Percentiles rank a stretch among this genome's conserved stretches.
phyloP scores from a whole-genome alignment of 2,888 invertebrate genomes.

The Xestoiulus laeticollis region DNA sequence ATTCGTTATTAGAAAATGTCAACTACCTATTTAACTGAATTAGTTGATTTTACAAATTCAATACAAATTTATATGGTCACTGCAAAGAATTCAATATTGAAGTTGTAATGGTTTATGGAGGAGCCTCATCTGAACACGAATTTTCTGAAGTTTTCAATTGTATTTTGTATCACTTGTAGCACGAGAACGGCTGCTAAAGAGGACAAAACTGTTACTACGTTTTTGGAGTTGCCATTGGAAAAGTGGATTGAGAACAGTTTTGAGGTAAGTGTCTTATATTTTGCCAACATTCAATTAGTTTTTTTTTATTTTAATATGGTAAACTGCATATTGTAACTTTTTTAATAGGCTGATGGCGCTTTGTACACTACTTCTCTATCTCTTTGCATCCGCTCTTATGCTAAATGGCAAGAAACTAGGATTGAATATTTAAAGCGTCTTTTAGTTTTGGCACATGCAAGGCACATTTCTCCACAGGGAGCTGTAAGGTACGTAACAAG shows the following conservation, averaged over 20 bases:
- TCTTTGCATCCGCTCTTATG: constrained; percentile 79
- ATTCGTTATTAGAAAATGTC: too few relatives aligned
- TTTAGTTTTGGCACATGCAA: constrained; percentile 79
- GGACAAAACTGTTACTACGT: constrained; percentile 77
- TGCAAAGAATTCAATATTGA: too few relatives aligned
- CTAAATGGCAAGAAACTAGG: constrained; percentile 78
- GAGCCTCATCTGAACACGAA: too few relatives aligned
- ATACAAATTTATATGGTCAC: too few relatives aligned
- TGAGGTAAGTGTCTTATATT: constrained; percentile 67
- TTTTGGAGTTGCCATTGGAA: constrained; percentile 71
- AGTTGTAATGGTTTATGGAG: too few relatives aligned
- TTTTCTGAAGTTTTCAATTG: too few relatives aligned
- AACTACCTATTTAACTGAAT: too few relatives aligned
- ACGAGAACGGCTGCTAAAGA: constrained; percentile 69
- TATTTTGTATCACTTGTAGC: background rate
- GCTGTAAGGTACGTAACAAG: constrained; percentile 47
- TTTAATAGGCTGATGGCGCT: constrained; percentile 79
- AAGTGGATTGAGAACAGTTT: constrained; percentile 79
- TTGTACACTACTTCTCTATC: constrained; percentile 87
- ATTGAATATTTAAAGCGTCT: constrained; percentile 79
- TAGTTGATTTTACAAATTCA: too few relatives aligned
- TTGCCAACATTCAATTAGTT: too few relatives aligned
- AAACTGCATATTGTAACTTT: constrained; percentile 39
- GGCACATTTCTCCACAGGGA: constrained; percentile 74
- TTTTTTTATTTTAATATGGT: too few relatives aligned